Base-by-base conservation (phyloP, 2,797 vertebrate species). In the Sebastes diaconus region DNA sequence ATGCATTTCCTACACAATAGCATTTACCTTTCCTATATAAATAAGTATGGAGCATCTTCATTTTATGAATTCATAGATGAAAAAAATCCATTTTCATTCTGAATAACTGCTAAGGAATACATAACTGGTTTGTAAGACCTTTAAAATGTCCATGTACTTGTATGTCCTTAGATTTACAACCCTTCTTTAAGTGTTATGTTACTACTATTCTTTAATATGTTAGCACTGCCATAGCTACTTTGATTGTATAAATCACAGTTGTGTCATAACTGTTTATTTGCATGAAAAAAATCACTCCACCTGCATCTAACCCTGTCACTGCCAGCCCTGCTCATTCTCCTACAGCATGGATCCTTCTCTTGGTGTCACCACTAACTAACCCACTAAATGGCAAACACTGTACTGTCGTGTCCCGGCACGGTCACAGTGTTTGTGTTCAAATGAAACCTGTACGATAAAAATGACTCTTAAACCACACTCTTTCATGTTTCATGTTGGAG, bases 401-500 rank as follows among this genome's bases (percentile, higher is more conserved):
- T 8, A 12, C 10, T 55, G 3, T 50, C 0, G 4, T 59, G 55
- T 63, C 6, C 59, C 4, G 25, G 27, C 61, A 71, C 50, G 42
- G 9, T 55, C 69, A 42, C 14, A 20, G 29, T 55, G 61, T 73
- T 83, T 78, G 70, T 77, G 16, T 82, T 75, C 4, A 42, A 50
- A 39, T 52, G 1, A 61, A 72, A 77, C 69, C n/a, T 69, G 63
- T 73, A 61, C 1, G 18, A 36, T 46, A 18, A 68, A 65, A 74
- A 58, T 6, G 12, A 39, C 18, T 29, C 30, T 50, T 0, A 50
- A 63, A 29, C 4, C 11, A 3, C 29, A 55, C 25, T 61, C n/a
- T 80, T 58, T 71, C 63, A 73, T 88, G 82, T 87, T 91, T 87
- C 78, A 79, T 76, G 25, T 69, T 4, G 14, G 42, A 84, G 25